Percentiles rank a stretch among this genome's conserved stretches.
These are phyloP conservation scores for Myotis pilosus DNA, from an alignment of 2,797 vertebrate species.

Conservation along the genomic window DNA sequence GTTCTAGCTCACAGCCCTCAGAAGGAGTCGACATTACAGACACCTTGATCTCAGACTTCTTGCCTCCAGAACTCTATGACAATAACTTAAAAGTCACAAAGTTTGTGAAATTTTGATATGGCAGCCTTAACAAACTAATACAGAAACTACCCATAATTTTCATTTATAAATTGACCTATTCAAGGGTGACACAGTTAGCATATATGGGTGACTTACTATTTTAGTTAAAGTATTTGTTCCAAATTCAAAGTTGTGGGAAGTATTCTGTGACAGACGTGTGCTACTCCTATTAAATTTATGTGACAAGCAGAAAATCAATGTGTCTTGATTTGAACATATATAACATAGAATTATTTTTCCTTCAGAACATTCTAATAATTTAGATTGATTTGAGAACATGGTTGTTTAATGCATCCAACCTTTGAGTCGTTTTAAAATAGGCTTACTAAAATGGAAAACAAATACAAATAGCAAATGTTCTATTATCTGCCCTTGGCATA, in stretches of 20 bases:
- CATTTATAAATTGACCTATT: neutral
- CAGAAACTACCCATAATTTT: neutral
- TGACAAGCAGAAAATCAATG: neutral
- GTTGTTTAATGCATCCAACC: neutral
- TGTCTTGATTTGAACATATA: neutral
- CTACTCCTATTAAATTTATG: neutral
- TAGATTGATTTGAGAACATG: neutral
- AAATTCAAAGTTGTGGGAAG: neutral
- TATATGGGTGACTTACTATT: neutral
- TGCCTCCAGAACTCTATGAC: neutral
- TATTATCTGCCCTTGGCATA: slow-evolving; percentile 7
- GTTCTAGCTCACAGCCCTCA: neutral
- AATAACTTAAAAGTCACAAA: neutral
- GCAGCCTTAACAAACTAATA: neutral
- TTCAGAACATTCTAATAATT: neutral
- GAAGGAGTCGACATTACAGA: rapidly evolving
- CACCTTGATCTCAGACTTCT: neutral
- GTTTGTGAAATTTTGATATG: neutral
- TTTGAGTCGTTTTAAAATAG: slow-evolving; percentile 46
- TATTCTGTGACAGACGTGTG: neutral
- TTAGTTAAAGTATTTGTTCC: neutral
- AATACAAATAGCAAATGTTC: slow-evolving; percentile 20
- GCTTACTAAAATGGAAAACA: slow-evolving; percentile 31
- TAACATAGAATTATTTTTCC: neutral
- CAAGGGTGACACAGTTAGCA: neutral